Conservation (phyloP, 2,888 invertebrate genomes). For the Trichacis sp. region DNA sequence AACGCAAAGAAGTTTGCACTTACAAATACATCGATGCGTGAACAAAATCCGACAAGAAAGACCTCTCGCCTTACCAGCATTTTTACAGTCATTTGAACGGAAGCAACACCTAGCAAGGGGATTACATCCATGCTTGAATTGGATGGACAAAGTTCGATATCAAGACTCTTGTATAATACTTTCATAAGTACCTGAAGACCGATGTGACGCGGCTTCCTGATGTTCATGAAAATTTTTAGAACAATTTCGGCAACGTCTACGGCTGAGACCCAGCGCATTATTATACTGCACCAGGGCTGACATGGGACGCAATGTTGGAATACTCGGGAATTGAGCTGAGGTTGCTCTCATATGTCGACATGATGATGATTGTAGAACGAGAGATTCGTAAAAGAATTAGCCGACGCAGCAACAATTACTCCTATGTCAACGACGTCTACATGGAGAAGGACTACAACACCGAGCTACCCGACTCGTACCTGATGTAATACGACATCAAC, state of each 20-base stretch:
- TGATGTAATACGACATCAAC: constrained; percentile 8
- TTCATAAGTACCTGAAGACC: constrained; percentile 6
- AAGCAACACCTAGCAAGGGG: background rate
- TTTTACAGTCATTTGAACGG: background rate
- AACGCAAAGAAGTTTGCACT: background rate
- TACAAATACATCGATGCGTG: background rate
- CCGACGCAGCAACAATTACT: too few species aligned
- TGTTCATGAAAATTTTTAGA: constrained; percentile 17
- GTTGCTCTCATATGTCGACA: background rate
- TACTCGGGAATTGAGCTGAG: background rate
- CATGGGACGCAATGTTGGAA: constrained; percentile 3
- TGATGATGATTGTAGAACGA: constrained; percentile 3
- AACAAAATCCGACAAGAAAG: background rate
- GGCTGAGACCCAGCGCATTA: constrained; percentile 5
- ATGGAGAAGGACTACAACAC: background rate
- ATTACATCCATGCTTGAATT: too few species aligned
- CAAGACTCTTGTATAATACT: too few species aligned
- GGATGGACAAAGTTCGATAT: too few species aligned
- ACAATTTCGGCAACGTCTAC: background rate
- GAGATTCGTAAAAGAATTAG: constrained; percentile 2
- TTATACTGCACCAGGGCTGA: constrained; percentile 4
- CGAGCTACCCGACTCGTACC: background rate
- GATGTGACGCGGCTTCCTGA: constrained; percentile 1
- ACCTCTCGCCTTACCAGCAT: background rate
- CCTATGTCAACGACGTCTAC: constrained; percentile 10